A percentile compares a stretch with the other conserved stretches of the same genome.
Evolutionary conservation across 92 coral and sea anemone species (phyloP).

Genomic region (Heliopora coerulea): DNA sequence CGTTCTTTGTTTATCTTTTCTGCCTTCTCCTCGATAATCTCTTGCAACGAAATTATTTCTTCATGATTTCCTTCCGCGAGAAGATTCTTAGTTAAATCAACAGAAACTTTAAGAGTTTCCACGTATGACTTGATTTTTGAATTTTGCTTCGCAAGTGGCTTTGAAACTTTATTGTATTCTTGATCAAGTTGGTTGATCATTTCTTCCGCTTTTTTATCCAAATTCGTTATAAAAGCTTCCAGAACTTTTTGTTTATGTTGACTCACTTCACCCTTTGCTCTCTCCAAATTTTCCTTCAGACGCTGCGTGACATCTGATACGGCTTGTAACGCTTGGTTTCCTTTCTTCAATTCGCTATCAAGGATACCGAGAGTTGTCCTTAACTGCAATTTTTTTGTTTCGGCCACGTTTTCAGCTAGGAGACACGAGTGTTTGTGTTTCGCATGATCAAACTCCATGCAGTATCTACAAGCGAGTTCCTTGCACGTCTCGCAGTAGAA

Average conservation of each 20-base stretch:
- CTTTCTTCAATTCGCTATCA: background rate
- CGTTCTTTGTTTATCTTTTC: background rate
- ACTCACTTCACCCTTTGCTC: background rate
- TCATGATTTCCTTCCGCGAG: background rate
- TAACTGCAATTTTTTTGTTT: background rate
- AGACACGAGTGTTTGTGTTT: background rate
- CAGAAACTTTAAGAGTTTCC: background rate
- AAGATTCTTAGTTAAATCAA: background rate
- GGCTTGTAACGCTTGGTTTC: conserved; percentile 5
- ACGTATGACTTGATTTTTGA: background rate
- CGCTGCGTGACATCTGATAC: background rate
- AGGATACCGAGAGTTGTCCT: background rate
- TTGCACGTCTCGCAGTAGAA: background rate
- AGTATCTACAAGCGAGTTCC: background rate
- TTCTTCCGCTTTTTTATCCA: background rate
- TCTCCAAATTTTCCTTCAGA: background rate
- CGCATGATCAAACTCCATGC: background rate
- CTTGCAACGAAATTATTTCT: background rate
- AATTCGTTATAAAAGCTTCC: background rate
- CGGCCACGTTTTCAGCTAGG: background rate
- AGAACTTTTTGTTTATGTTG: background rate
- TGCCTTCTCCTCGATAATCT: background rate
- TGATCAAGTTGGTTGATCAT: background rate
- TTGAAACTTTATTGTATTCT: background rate
- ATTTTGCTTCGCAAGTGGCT: background rate